Conservation (phyloP, 1,140 invertebrate genomes). For the Chionoecetes opilio region DNA sequence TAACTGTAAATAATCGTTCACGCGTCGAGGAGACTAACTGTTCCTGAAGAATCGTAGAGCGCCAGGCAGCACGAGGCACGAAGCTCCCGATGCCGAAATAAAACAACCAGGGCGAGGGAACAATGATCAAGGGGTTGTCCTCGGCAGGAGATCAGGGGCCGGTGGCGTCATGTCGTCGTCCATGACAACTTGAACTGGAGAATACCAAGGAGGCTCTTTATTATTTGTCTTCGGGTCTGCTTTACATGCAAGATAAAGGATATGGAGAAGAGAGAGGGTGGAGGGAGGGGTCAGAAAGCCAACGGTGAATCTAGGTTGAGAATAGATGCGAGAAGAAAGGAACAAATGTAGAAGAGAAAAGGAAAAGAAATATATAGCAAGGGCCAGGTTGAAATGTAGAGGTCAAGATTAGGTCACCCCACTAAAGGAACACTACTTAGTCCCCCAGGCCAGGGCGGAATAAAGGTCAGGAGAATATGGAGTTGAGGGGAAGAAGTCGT, state of each 20-base stretch:
- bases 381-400: neutral
- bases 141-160: neutral
- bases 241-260: constrained; percentile 7
- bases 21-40: constrained; percentile 14
- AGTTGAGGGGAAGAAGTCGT: neutral
- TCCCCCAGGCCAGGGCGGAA: neutral
- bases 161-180: neutral
- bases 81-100: neutral
- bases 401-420: neutral
- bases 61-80: neutral
- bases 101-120: neutral
- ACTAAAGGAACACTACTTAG: neutral
- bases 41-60: neutral
- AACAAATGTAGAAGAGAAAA: too few species aligned
- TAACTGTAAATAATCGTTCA: neutral
- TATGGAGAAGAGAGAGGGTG: neutral
- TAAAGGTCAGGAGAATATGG: neutral
- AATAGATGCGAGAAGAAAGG: too few species aligned
- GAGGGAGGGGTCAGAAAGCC: too few species aligned
- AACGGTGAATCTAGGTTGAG: too few species aligned
- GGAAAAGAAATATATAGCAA: neutral
- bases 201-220: neutral
- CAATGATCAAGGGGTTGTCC: neutral
- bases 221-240: neutral
- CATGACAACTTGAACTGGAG: neutral